These are phyloP conservation scores for Eubucco bourcierii DNA, from an alignment of 2,113 vertebrate genomes.

Conservation along the genomic window DNA sequence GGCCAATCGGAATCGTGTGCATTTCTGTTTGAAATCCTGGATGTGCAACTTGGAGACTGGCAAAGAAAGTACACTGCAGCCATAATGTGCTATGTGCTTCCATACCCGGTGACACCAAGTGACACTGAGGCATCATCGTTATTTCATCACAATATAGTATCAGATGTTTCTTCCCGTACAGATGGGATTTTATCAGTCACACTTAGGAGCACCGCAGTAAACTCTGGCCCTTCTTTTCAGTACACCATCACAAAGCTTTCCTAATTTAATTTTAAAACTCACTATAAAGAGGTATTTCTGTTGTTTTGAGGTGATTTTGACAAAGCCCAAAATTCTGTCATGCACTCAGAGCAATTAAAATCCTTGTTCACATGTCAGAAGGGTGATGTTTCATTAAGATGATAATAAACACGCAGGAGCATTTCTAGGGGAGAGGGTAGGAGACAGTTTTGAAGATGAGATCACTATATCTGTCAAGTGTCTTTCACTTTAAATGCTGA, in stretches of 20 bases:
- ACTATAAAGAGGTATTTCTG: neutral
- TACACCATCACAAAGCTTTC: neutral
- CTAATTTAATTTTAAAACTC: neutral
- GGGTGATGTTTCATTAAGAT: neutral
- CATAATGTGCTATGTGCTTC: fast-evolving
- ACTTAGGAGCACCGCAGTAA: neutral
- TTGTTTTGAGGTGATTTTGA: neutral
- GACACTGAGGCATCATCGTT: neutral
- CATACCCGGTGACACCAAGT: neutral
- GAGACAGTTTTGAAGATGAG: neutral
- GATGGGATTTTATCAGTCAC: neutral
- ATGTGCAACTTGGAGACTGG: neutral
- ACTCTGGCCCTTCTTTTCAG: neutral
- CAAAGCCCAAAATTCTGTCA: neutral
- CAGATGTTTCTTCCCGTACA: neutral
- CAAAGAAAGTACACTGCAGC: neutral
- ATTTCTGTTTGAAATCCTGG: neutral
- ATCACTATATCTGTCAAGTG: neutral
- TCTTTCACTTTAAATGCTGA: neutral
- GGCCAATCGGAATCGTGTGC: neutral
- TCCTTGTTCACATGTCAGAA: neutral
- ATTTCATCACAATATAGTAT: neutral
- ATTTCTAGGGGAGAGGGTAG: neutral
- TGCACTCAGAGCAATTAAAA: neutral
- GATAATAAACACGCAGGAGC: neutral